These are phyloP conservation scores for Fratercula arctica DNA, from an alignment of 2,797 vertebrate genomes.

Conservation along the genomic window DNA sequence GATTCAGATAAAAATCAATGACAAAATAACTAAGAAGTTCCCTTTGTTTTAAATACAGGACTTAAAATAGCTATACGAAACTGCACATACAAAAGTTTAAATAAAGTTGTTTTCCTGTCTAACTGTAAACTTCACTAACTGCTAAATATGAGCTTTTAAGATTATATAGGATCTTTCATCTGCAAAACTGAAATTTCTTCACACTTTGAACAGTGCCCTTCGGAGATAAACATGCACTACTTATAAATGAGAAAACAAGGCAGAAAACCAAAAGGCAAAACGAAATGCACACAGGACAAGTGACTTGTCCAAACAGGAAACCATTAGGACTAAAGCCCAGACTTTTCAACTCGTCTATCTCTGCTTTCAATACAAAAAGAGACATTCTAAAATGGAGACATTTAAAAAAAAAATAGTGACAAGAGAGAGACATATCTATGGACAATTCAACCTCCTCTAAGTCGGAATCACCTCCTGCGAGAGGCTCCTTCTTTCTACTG, in stretches of 20 bases:
- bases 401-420: background rate
- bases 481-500: background rate
- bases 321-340: background rate
- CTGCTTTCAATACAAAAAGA: background rate
- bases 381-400: background rate
- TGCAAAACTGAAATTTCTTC: background rate
- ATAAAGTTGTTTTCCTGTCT: background rate
- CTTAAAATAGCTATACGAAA: background rate
- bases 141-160: background rate
- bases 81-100: background rate
- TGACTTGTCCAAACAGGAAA: conserved; percentile 3
- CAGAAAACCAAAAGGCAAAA: background rate
- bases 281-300: background rate
- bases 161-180: background rate
- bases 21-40: background rate
- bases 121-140: background rate
- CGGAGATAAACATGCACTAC: background rate
- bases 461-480: background rate
- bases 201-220: background rate
- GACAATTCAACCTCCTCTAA: background rate
- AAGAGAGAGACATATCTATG: background rate
- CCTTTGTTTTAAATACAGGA: background rate
- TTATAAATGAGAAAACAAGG: background rate
- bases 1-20: background rate
- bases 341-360: background rate